Evolutionary conservation across 2,797 vertebrate genomes (phyloP), one percentile per base, ranked within the genome.

Genomic region (Uromys caudimaculatus): DNA sequence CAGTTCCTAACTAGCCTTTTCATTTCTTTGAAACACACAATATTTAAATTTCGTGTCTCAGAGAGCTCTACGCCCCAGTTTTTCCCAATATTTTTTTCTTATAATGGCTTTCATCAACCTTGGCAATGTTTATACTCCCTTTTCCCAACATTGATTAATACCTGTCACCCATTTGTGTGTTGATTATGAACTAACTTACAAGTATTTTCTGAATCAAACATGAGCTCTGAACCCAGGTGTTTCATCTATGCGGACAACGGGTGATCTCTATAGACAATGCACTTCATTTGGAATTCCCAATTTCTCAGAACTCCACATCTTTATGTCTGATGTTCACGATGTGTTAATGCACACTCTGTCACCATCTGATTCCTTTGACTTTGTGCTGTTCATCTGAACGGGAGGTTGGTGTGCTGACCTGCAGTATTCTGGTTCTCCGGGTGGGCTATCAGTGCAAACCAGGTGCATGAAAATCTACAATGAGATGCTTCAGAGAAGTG

Each of bases 41-140:
- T 75, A 52, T 81, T 96, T 96, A 84, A 64, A 54, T 67, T 52
- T 23, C 1, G 23, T 88, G 13, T 79, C 11, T 95, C 10, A 86
- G 83, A 84, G 56, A 79, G 27, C 19, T 87, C 69, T 58, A 44
- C 21, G 50, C 11, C 35, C 21, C 19, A 12, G 27, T 84, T 41
- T 41, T 3, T 2, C 1, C 1, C 1, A 2, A 38, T 67, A 32
- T 10, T 32, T 64, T 79, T 76, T 91, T 32, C 3, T 32, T 62
- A 69, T 91, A 76, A 86, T 71, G 17, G 6, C 8, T 64, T 6
- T 86, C 6, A 16, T 64, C 64, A 86, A 32, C 79, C 24, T 27
- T 32, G 38, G 64, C 21, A 24, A 47, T 52, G 75, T 73, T 92
- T 73, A 0, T 4, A 52, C 1, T 1, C 19, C 58, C 58, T 4